A percentile compares a stretch with the other conserved stretches of the same genome.
These are phyloP conservation scores for Halichoeres trimaculatus DNA, from an alignment of 2,113 vertebrate genomes.

Conservation along the genomic window DNA sequence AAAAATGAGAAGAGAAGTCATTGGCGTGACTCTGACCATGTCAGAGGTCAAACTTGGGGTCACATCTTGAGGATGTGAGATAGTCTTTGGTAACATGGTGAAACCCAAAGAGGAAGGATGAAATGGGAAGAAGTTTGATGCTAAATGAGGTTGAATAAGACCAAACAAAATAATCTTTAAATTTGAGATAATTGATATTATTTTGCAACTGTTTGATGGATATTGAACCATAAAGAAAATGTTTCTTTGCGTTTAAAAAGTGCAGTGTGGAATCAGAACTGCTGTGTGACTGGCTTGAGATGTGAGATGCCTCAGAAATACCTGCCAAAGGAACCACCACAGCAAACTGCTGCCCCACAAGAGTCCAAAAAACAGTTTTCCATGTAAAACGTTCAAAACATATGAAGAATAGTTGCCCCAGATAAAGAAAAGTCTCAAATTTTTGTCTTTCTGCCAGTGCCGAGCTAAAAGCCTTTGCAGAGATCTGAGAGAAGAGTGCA, in stretches of 20 bases:
- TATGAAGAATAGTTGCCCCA: neutral
- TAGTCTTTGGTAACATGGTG: constrained; percentile 29
- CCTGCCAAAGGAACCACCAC: neutral
- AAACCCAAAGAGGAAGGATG: constrained; percentile 21
- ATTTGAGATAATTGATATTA: neutral
- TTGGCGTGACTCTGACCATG: constrained; percentile 27
- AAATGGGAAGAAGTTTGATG: constrained; percentile 24
- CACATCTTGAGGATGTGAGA: constrained; percentile 20
- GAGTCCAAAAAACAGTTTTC: neutral
- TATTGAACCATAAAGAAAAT: neutral
- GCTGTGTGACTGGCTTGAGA: neutral
- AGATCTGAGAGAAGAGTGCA: neutral
- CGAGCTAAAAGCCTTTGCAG: neutral
- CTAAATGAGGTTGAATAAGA: constrained; percentile 9
- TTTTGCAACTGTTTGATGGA: neutral
- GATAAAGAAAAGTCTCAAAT: neutral
- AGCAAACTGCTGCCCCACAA: neutral
- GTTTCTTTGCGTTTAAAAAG: neutral
- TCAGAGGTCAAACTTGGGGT: constrained; percentile 7
- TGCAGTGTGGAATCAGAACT: neutral
- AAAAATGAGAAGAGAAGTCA: constrained; percentile 30
- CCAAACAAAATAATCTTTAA: constrained; percentile 7
- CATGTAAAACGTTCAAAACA: neutral
- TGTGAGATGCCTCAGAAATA: neutral
- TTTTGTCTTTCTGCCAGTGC: neutral